phyloP scores from a whole-genome alignment of 2,113 vertebrate genomes.

The Lipophrys pholis region DNA sequence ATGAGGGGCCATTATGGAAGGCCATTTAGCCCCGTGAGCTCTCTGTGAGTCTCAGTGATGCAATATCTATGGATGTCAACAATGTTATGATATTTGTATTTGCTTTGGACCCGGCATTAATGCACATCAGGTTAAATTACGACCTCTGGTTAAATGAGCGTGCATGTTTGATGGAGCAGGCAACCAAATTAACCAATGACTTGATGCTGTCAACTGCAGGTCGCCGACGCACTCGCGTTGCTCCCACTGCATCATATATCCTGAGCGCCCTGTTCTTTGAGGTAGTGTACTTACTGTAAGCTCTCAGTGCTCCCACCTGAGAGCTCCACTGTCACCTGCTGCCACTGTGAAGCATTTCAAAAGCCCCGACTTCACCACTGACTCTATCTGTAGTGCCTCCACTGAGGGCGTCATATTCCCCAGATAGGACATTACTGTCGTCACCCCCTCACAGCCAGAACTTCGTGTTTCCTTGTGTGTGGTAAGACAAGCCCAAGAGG shows the following conservation, averaged over 20 bases:
- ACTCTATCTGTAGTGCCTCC: slow-evolving; percentile 5
- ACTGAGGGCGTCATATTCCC: slow-evolving; percentile 1
- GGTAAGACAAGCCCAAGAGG: not conserved
- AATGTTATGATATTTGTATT: too few relatives aligned
- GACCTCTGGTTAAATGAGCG: not conserved
- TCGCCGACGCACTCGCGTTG: not conserved
- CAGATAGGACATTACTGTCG: slow-evolving; percentile 1
- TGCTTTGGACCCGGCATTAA: too few relatives aligned
- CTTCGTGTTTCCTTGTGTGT: slow-evolving; percentile 8
- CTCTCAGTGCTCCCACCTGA: not conserved
- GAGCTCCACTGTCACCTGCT: slow-evolving; percentile 25
- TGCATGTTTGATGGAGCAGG: not conserved
- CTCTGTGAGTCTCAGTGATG: not conserved
- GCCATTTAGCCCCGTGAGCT: not conserved
- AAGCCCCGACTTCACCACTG: slow-evolving; percentile 12
- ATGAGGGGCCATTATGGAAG: not conserved
- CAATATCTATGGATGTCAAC: too few relatives aligned
- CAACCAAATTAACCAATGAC: slow-evolving; percentile 11
- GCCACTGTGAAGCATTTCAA: slow-evolving; percentile 15
- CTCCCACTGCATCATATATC: too few relatives aligned
- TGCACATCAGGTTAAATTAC: too few relatives aligned
- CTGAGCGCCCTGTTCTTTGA: slow-evolving; percentile 3
- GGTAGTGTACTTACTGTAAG: too few relatives aligned
- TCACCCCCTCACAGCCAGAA: not conserved
- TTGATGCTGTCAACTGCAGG: not conserved